Evolutionary conservation across 2,888 invertebrate genomes (phyloP).

Genomic region (Dicyrtoma fusca): DNA sequence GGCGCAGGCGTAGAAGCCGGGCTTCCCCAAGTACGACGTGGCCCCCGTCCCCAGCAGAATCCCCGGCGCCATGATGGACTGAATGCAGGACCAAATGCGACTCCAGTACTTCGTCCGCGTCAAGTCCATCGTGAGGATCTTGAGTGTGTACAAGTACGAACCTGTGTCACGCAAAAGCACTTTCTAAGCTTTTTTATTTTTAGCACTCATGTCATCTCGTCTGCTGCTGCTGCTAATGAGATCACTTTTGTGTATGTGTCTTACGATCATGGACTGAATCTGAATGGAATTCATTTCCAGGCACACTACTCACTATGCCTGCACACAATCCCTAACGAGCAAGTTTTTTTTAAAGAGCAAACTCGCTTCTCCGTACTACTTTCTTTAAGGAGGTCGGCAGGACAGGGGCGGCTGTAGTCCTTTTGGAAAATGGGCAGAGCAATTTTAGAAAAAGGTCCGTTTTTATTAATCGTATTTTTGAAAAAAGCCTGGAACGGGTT

Average conservation of each 20-base stretch:
- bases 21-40: slow-evolving; percentile 52
- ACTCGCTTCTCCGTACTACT: neutral
- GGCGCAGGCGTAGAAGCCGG: slow-evolving; percentile 55
- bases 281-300: neutral
- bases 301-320: neutral
- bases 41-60: slow-evolving; percentile 49
- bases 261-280: neutral
- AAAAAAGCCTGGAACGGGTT: no score
- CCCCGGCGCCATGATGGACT: slow-evolving; percentile 53
- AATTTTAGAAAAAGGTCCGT: no score
- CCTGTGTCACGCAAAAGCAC: slow-evolving; percentile 38
- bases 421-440: neutral
- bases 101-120: slow-evolving; percentile 55
- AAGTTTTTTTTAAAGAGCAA: neutral
- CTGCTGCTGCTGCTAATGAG: neutral
- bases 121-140: slow-evolving; percentile 55
- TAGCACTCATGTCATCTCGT: neutral
- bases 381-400: no score
- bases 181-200: neutral
- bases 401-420: no score
- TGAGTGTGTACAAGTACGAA: slow-evolving; percentile 54
- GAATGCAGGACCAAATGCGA: slow-evolving; percentile 53
- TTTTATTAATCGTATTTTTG: no score
- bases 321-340: neutral
- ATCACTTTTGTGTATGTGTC: neutral